Percentiles rank a stretch among this genome's conserved stretches.
Evolutionary conservation across 2,888 invertebrate species (phyloP).

Genomic region (Mesochorus sp.): DNA sequence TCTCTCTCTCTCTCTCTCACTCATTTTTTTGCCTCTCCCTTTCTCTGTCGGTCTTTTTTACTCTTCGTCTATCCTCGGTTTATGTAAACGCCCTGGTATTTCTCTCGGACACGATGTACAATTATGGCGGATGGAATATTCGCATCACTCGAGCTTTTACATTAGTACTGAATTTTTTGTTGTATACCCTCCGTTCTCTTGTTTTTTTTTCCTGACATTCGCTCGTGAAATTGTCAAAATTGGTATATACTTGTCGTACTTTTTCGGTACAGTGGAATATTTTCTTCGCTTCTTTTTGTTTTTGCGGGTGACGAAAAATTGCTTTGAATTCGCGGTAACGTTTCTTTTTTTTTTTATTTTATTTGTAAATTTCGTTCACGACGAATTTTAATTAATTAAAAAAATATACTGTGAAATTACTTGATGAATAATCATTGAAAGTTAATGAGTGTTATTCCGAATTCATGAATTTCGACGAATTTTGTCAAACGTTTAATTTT

Average conservation of each 20-base stretch:
- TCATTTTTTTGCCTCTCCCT: too few species aligned
- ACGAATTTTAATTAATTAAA: too few species aligned
- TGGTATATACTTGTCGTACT: neutral
- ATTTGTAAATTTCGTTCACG: too few species aligned
- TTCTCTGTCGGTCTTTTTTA: neutral
- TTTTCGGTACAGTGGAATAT: neutral
- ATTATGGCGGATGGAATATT: constrained; percentile 2
- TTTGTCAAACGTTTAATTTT: neutral
- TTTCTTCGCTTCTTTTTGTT: neutral
- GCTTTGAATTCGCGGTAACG: too few species aligned
- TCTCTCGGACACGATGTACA: constrained; percentile 10
- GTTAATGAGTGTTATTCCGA: too few species aligned
- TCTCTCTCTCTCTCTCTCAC: neutral
- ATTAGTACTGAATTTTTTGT: constrained; percentile 2
- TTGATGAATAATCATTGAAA: too few species aligned
- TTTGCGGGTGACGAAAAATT: too few species aligned
- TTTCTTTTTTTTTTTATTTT: too few species aligned
- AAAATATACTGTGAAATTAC: too few species aligned
- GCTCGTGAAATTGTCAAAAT: constrained; percentile 4
- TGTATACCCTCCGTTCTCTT: neutral
- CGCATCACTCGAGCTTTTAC: constrained; percentile 17
- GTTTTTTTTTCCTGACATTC: too few species aligned
- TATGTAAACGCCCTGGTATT: constrained; percentile 37
- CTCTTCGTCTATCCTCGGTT: neutral
- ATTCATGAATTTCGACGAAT: neutral